These are phyloP conservation scores for Coboldia fuscipes DNA, from an alignment of 1,140 invertebrate genomes.

Conservation along the genomic window DNA sequence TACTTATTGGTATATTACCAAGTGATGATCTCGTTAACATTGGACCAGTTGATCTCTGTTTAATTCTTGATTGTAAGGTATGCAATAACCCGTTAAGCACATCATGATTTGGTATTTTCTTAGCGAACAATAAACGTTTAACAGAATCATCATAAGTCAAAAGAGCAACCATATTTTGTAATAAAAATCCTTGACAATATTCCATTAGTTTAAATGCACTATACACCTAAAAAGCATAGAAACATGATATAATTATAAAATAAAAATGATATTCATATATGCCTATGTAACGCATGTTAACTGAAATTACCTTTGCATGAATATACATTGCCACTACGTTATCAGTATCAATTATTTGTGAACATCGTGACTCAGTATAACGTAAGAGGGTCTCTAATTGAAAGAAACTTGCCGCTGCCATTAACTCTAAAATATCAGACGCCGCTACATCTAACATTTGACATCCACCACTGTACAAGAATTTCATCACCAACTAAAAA, in stretches of 20 bases:
- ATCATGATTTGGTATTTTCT: slow-evolving; percentile 74
- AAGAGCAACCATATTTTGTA: slow-evolving; percentile 85
- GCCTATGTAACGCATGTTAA: neutral
- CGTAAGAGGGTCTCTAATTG: slow-evolving; percentile 65
- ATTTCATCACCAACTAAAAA: slow-evolving; percentile 75
- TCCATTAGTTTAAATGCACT: slow-evolving; percentile 66
- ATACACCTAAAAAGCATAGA: slow-evolving; percentile 40
- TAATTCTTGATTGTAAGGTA: slow-evolving; percentile 61
- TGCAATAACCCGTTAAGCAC: slow-evolving; percentile 59
- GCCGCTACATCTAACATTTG: slow-evolving; percentile 51
- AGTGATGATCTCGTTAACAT: no score
- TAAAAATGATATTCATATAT: neutral
- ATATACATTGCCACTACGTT: slow-evolving; percentile 85
- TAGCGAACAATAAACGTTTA: slow-evolving; percentile 68
- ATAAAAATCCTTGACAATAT: slow-evolving; percentile 74
- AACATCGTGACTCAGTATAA: slow-evolving; percentile 69
- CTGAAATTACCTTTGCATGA: slow-evolving; percentile 55
- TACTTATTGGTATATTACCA: no score
- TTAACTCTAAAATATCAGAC: slow-evolving; percentile 63
- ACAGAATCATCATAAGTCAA: slow-evolving; percentile 80
- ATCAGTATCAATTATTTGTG: slow-evolving; percentile 61
- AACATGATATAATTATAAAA: slow-evolving; percentile 1
- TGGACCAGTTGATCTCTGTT: slow-evolving; percentile 29
- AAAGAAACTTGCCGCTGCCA: slow-evolving; percentile 83
- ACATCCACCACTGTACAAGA: slow-evolving; percentile 73